Percentiles rank a stretch among this genome's conserved stretches.
These are phyloP conservation scores for Tillus elongatus DNA, from an alignment of 2,888 invertebrate genomes.

Conservation along the genomic window DNA sequence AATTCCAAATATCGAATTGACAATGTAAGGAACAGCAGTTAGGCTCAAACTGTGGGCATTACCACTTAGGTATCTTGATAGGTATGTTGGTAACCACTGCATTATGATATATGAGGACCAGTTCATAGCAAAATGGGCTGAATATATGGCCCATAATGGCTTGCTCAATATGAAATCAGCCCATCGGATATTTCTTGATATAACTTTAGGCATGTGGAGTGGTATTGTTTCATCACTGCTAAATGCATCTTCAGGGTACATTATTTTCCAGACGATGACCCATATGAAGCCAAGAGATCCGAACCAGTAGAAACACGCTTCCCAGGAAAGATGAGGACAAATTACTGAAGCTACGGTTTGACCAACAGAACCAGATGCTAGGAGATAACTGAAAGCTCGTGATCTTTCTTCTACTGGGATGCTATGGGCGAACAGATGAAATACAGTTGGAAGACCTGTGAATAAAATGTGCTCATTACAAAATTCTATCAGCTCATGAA, in stretches of 20 bases:
- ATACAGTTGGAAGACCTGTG: slow-evolving; percentile 63
- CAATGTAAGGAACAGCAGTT: slow-evolving; percentile 64
- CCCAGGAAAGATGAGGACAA: slow-evolving; percentile 60
- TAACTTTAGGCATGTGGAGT: slow-evolving; percentile 49
- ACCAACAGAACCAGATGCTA: slow-evolving; percentile 65
- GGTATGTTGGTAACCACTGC: slow-evolving; percentile 70
- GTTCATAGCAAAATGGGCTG: slow-evolving; percentile 71
- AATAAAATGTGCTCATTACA: no score
- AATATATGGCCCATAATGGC: slow-evolving; percentile 64
- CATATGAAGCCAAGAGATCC: slow-evolving; percentile 59
- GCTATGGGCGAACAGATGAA: slow-evolving; percentile 63
- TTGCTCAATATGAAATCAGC: slow-evolving; percentile 56
- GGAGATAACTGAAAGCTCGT: slow-evolving; percentile 61
- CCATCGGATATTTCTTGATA: slow-evolving; percentile 49
- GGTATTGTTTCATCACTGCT: slow-evolving; percentile 48
- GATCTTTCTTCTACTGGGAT: slow-evolving; percentile 64
- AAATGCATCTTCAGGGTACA: slow-evolving; percentile 49
- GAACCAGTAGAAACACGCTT: slow-evolving; percentile 58
- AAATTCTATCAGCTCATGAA: no score
- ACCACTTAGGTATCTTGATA: slow-evolving; percentile 52
- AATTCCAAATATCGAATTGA: slow-evolving; percentile 62
- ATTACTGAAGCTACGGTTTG: slow-evolving; percentile 65
- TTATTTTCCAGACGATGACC: slow-evolving; percentile 54
- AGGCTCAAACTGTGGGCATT: slow-evolving; percentile 60
- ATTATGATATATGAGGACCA: slow-evolving; percentile 73